A percentile compares a stretch with the other conserved stretches of the same genome.
Conservation (phyloP, 2,797 vertebrate genomes). For the Prionace glauca region DNA sequence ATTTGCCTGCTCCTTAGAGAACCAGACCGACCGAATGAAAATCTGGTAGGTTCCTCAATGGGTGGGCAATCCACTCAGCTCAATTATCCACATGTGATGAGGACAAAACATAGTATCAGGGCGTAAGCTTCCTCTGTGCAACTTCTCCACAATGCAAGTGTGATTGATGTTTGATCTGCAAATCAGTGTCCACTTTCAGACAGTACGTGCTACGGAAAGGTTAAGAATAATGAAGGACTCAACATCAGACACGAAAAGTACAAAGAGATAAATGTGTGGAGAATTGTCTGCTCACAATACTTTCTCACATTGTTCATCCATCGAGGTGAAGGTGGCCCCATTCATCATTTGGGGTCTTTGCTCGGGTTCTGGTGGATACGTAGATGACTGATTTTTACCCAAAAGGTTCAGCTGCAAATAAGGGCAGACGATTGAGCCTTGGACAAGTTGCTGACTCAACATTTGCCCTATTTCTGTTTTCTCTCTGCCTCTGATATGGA, state of each 20-base stretch:
- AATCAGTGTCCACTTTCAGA: neutral
- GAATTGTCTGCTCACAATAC: neutral
- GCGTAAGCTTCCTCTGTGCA: neutral
- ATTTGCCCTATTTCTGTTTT: too few relatives aligned
- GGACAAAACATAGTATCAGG: neutral
- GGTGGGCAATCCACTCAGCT: neutral
- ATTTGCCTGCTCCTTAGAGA: neutral
- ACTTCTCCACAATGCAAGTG: too few relatives aligned
- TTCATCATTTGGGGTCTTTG: too few relatives aligned
- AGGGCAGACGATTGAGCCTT: too few relatives aligned
- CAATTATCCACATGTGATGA: neutral
- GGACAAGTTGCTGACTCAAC: too few relatives aligned
- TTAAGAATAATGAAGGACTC: neutral
- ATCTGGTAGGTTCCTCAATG: neutral
- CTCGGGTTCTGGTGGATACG: too few relatives aligned
- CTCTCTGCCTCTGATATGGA: too few relatives aligned
- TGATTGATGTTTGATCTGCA: neutral
- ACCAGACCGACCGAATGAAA: neutral
- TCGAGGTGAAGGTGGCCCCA: too few relatives aligned
- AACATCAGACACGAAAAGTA: neutral
- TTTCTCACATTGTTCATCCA: too few relatives aligned
- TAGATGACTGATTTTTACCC: too few relatives aligned
- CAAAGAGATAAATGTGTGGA: neutral
- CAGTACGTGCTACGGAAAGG: too few relatives aligned
- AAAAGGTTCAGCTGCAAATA: too few relatives aligned